Conservation (phyloP, 2,113 vertebrate genomes). For the Emydura subglobosa region DNA sequence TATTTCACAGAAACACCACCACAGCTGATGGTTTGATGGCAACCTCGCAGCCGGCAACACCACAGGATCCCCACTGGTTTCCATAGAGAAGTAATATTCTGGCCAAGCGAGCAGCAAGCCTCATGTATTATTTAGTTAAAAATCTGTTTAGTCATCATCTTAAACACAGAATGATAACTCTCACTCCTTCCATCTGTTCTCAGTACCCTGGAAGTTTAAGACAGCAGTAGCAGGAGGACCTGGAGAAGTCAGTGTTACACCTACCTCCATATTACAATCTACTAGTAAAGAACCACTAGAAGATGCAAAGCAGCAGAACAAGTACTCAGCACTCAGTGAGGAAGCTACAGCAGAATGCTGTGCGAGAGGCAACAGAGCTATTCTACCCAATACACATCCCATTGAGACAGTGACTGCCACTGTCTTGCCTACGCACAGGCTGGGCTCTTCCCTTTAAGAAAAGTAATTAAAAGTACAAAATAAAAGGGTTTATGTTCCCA, state of each 20-base stretch:
- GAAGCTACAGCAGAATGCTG: neutral
- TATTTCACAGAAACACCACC: neutral
- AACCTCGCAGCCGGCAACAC: neutral
- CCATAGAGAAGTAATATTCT: neutral
- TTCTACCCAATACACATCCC: neutral
- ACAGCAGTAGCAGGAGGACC: neutral
- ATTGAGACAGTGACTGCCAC: neutral
- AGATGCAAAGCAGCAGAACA: neutral
- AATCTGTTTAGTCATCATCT: neutral
- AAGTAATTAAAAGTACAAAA: neutral
- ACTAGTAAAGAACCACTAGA: neutral
- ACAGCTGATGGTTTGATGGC: neutral
- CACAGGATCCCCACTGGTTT: neutral
- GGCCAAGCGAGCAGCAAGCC: neutral
- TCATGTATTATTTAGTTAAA: neutral
- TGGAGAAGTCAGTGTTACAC: constrained; percentile 21
- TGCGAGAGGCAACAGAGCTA: neutral
- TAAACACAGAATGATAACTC: neutral
- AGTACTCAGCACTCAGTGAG: neutral
- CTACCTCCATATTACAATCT: constrained; percentile 7
- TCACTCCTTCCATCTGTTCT: neutral
- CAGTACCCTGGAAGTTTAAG: neutral
- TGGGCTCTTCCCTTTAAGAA: neutral
- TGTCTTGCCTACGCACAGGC: constrained; percentile 2
- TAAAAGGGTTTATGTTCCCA: neutral